Evolutionary conservation across 1,140 invertebrate genomes (phyloP), one percentile per base, ranked within the genome.

Genomic region (Drosophila parvula): DNA sequence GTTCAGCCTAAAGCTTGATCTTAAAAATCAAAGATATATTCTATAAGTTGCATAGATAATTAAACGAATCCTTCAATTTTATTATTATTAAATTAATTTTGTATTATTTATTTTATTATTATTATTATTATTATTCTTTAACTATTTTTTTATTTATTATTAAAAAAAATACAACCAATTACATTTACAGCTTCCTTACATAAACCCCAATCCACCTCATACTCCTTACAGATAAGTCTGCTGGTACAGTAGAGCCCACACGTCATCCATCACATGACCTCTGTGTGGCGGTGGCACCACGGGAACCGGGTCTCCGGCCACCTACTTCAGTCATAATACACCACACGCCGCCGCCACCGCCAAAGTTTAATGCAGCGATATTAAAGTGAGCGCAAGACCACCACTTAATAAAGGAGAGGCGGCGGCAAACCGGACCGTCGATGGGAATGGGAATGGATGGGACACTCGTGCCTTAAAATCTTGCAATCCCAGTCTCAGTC

Each of bases 251-350:
- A 69, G 56, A 48, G 47, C 53, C 76, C 76, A 47, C 62, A 76
- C 53, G 41, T 77, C 50, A 77, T 77, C 41, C 74, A 76, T 73
- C 70, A 79, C 65, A 63, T 88, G 82, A 85, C 82, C 81, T 79
- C 75, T 81, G 75, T 70, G 74, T 78, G 78, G 44, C 38, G 55
- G 67, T 38, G 51, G 55, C 62, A 59, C 69, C 50, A 65, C 61
- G 83, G 50, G 50, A 53, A 53, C 11, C 50, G 32, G 70, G 74
- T 51, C 65, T 14, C 47, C 58, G 67, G 81, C 82, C 83, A 85
- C 82, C 82, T 85, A 88, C 83, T 88, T 78, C 83, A 85, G 83
- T 88, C 82, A 88, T 79, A 81, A 85, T 71, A 85, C 71, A 69
- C 79, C 65, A 79, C 79, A 88, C 75, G 75, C 75, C 62, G 78